Conservation (phyloP, 2,888 invertebrate genomes). For the Diadegma fenestrale region DNA sequence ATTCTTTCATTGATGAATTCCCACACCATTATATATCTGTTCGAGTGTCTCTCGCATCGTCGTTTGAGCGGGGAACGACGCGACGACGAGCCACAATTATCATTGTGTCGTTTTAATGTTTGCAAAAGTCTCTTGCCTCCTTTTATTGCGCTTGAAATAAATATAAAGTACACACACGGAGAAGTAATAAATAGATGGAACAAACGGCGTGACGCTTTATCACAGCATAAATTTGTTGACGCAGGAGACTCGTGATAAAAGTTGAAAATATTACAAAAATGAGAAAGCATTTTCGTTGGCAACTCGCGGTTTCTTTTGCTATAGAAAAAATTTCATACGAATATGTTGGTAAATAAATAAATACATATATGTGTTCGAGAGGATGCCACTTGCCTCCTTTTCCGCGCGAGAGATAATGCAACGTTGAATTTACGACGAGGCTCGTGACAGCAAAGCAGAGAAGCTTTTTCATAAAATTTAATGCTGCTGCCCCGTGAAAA, state of each 20-base stretch:
- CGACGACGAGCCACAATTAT: background rate
- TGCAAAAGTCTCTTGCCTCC: background rate
- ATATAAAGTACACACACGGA: background rate
- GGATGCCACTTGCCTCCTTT: slow-evolving; percentile 80
- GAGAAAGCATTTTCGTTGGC: slow-evolving; percentile 79
- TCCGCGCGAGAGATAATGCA: slow-evolving; percentile 84
- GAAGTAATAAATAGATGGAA: slow-evolving; percentile 5
- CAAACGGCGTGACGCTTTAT: slow-evolving; percentile 74
- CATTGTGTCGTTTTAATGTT: background rate
- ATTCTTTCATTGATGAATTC: slow-evolving; percentile 22
- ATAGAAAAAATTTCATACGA: slow-evolving; percentile 1
- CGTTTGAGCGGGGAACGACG: background rate
- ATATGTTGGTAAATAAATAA: background rate
- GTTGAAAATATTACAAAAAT: slow-evolving; percentile 84
- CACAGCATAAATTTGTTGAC: slow-evolving; percentile 81
- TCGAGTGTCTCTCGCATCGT: slow-evolving; percentile 3
- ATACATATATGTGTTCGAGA: background rate
- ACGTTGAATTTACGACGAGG: slow-evolving; percentile 80
- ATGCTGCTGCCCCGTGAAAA: slow-evolving; percentile 26
- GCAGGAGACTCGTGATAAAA: slow-evolving; percentile 80
- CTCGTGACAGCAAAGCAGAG: background rate
- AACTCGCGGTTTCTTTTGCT: slow-evolving; percentile 34
- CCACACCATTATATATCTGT: slow-evolving; percentile 10
- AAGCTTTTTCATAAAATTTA: slow-evolving; percentile 34
- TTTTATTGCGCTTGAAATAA: slow-evolving; percentile 3